Evolutionary conservation across 2,888 invertebrate species (phyloP).

Genomic region (Megamerina dolium): DNA sequence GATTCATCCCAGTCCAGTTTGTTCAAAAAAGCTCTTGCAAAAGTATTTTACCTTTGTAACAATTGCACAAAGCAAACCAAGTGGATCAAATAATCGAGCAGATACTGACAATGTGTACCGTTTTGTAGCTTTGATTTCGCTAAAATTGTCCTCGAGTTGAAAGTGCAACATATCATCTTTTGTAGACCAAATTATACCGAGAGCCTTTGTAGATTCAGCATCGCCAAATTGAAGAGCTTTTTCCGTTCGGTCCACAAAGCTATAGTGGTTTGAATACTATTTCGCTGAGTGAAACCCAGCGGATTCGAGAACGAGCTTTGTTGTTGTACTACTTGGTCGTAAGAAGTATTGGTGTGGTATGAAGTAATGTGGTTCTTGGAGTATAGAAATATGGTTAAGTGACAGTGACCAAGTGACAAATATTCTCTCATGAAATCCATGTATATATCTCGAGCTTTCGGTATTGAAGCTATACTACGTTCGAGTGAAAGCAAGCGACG

Average conservation of each 20-base stretch:
- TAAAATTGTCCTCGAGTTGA: constrained; percentile 2
- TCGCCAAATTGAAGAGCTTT: constrained; percentile 5
- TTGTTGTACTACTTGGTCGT: too few species aligned
- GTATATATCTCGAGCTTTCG: too few species aligned
- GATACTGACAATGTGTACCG: constrained; percentile 4
- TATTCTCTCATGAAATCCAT: not conserved
- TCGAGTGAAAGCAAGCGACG: not conserved
- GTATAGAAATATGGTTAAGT: not conserved
- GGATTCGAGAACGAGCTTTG: too few species aligned
- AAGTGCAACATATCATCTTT: not conserved
- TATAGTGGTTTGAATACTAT: too few species aligned
- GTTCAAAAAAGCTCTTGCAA: constrained; percentile 5
- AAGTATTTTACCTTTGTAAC: constrained; percentile 4
- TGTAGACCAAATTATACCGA: too few species aligned
- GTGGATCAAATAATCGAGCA: constrained; percentile 7
- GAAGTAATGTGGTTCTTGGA: too few species aligned
- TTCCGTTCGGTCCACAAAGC: not conserved
- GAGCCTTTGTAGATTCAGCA: too few species aligned
- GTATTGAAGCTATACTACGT: not conserved
- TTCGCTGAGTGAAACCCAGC: too few species aligned
- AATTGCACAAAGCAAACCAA: constrained; percentile 7
- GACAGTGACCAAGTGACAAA: not conserved
- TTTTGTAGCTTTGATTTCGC: not conserved
- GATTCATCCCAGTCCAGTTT: constrained; percentile 9
- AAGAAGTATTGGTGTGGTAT: too few species aligned